Evolutionary conservation across 2,888 invertebrate genomes (phyloP).

Genomic region (Anorthoa munda): DNA sequence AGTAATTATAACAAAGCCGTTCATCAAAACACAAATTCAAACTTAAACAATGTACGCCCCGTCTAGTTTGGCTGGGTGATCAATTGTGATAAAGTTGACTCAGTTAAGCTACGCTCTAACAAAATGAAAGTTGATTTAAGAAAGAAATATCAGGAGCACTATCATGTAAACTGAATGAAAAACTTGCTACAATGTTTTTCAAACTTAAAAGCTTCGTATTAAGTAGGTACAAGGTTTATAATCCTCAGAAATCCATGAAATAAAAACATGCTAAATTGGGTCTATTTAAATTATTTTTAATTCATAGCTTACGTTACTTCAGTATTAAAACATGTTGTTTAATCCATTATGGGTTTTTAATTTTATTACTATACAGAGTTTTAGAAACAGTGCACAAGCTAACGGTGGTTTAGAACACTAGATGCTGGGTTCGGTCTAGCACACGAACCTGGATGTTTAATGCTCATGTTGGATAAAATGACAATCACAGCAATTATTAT

Average conservation of each 20-base stretch:
- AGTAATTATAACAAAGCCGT: conserved; percentile 18
- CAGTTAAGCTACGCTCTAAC: conserved; percentile 26
- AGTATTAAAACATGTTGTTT: neutral
- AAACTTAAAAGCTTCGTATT: neutral
- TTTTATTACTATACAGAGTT: neutral
- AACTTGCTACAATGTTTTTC: neutral
- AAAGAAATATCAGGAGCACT: conserved; percentile 18
- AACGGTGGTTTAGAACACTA: neutral
- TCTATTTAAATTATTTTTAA: neutral
- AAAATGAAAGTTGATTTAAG: conserved; percentile 28
- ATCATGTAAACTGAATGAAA: conserved; percentile 18
- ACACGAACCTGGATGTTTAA: neutral
- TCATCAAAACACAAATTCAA: conserved; percentile 40
- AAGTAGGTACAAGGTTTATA: neutral
- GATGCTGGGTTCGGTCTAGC: neutral
- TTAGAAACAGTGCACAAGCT: too few relatives aligned
- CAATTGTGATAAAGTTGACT: conserved; percentile 49
- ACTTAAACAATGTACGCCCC: conserved; percentile 48
- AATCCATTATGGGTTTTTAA: conserved; percentile 5
- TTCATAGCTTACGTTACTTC: neutral
- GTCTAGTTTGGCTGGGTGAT: conserved; percentile 50
- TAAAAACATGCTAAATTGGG: neutral
- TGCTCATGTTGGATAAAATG: neutral
- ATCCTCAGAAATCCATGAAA: neutral
- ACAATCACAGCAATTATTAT: too few relatives aligned